Conservation (phyloP, 2,113 vertebrate species). For the Cygnus atratus region DNA sequence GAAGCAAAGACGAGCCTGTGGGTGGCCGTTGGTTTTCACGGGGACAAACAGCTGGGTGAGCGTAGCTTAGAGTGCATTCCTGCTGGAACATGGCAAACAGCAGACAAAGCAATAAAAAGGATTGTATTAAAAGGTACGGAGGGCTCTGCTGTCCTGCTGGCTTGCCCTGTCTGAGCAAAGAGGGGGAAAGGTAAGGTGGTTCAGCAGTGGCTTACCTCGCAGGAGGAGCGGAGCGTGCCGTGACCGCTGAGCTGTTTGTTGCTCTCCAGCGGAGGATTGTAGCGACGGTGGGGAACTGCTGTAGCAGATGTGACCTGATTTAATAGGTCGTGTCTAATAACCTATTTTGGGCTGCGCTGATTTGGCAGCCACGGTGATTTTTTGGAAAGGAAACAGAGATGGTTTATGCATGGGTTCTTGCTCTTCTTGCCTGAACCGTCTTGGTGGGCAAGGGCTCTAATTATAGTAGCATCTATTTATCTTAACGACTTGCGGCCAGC, state of each 20-base stretch:
- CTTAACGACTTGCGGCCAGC: background rate
- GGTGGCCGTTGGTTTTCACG: background rate
- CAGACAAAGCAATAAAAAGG: background rate
- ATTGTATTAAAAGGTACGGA: background rate
- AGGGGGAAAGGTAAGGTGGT: background rate
- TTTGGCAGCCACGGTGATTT: background rate
- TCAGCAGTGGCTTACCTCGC: background rate
- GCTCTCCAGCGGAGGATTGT: background rate
- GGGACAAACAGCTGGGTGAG: background rate
- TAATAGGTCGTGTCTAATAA: background rate
- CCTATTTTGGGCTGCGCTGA: conserved; percentile 26
- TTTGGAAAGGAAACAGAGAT: conserved; percentile 10
- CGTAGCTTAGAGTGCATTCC: background rate
- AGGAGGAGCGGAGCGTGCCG: background rate
- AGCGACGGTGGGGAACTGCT: background rate
- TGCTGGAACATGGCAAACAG: background rate
- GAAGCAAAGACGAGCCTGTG: background rate
- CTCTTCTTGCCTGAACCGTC: background rate
- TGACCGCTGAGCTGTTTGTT: background rate
- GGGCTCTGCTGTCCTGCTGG: background rate
- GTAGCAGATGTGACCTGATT: background rate
- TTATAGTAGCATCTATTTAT: conserved; percentile 41
- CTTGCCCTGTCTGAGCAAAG: background rate
- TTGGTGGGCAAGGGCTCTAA: conserved; percentile 7
- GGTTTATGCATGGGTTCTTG: background rate